phyloP scores from a whole-genome alignment of 2,113 vertebrate species.

The Setophaga petechia region DNA sequence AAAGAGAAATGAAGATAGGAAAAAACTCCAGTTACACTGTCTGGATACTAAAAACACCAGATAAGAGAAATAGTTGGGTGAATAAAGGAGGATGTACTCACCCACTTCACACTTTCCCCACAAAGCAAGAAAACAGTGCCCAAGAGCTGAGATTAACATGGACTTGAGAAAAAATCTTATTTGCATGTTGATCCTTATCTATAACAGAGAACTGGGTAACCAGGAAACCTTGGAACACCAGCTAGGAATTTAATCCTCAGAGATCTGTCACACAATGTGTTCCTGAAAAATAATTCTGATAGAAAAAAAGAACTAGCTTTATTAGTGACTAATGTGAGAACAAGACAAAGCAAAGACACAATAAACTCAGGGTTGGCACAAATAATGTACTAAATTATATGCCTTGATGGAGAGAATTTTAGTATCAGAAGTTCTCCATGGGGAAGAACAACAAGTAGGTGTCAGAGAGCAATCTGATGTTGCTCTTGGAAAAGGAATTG shows the following conservation, averaged over 20 bases:
- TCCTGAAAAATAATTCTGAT: not conserved
- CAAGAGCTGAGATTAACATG: not conserved
- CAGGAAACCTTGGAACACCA: not conserved
- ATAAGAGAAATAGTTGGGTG: not conserved
- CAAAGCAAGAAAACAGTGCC: not conserved
- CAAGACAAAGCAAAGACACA: not conserved
- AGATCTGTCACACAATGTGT: not conserved
- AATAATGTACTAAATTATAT: not conserved
- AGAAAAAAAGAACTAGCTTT: conserved; percentile 16
- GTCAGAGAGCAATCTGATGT: not conserved
- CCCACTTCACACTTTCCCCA: not conserved
- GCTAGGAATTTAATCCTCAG: not conserved
- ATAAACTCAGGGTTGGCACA: not conserved
- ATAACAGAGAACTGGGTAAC: not conserved
- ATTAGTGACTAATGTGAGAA: not conserved
- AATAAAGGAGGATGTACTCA: not conserved
- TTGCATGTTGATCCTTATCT: not conserved
- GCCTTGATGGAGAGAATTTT: not conserved
- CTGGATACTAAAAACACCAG: not conserved
- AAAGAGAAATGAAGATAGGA: not conserved
- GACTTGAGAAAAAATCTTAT: not conserved
- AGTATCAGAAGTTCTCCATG: not conserved
- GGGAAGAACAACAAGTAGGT: not conserved
- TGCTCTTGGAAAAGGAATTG: too few relatives aligned
- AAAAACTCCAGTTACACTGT: not conserved